phyloP scores from a whole-genome alignment of 2,888 invertebrate genomes.

The Eilema sororculum region DNA sequence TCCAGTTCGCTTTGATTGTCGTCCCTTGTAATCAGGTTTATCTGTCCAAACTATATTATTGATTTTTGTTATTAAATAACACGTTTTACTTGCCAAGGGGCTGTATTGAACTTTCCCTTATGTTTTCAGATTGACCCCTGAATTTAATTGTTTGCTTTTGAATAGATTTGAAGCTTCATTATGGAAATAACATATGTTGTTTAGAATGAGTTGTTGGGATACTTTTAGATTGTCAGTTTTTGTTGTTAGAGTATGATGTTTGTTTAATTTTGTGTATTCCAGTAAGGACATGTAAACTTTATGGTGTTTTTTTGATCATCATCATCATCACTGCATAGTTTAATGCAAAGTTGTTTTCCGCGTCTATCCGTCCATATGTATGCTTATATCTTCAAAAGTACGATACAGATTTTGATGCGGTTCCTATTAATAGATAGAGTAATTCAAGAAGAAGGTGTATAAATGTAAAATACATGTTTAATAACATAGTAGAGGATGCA shows the following conservation, averaged over 20 bases:
- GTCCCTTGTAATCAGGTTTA: conserved; percentile 68
- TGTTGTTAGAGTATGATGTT: not conserved
- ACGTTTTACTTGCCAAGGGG: conserved; percentile 43
- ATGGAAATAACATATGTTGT: conserved; percentile 9
- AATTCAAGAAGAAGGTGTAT: too few species aligned
- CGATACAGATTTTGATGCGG: too few species aligned
- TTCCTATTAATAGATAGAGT: too few species aligned
- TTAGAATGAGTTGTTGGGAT: not conserved
- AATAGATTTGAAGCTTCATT: conserved; percentile 6
- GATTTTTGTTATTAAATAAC: conserved; percentile 70
- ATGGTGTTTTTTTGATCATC: too few species aligned
- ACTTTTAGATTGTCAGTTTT: not conserved
- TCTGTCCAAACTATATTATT: conserved; percentile 61
- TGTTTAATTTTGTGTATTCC: not conserved
- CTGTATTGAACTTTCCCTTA: conserved; percentile 47
- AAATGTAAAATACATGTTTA: too few species aligned
- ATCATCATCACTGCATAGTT: too few species aligned
- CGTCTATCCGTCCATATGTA: too few species aligned
- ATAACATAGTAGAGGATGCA: too few species aligned
- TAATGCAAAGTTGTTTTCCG: too few species aligned
- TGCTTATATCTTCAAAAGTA: too few species aligned
- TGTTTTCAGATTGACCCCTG: conserved; percentile 29
- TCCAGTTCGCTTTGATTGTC: conserved; percentile 76
- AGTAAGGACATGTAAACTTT: not conserved
- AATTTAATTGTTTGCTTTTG: conserved; percentile 35